Percentiles rank a stretch among this genome's conserved stretches.
Evolutionary conservation across 2,888 invertebrate genomes (phyloP).

Genomic region (Papilio demoleus): DNA sequence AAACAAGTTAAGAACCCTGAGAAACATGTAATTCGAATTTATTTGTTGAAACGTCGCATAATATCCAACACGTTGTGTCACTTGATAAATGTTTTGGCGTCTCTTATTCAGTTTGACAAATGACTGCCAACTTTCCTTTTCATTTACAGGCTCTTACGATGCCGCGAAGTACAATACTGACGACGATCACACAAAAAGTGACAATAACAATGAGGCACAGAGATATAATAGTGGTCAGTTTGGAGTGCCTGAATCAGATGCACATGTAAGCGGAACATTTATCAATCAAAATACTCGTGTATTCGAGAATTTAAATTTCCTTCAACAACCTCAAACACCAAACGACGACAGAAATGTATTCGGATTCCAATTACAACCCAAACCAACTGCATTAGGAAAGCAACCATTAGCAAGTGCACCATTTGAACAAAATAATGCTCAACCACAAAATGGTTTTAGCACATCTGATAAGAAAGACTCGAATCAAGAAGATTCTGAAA

Average conservation of each 20-base stretch:
- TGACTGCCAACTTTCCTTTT: constrained; percentile 76
- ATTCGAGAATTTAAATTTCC: constrained; percentile 50
- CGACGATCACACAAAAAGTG: constrained; percentile 66
- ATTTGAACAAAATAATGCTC: constrained; percentile 2
- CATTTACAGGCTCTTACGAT: constrained; percentile 79
- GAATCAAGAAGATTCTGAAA: constrained; percentile 4
- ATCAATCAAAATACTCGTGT: constrained; percentile 61
- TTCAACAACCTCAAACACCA: constrained; percentile 41
- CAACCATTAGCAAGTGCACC: constrained; percentile 7
- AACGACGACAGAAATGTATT: constrained; percentile 19
- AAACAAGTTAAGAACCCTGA: not conserved
- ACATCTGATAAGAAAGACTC: not conserved
- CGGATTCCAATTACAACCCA: not conserved
- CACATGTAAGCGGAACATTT: constrained; percentile 56
- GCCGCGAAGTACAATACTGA: constrained; percentile 73
- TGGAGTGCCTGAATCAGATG: constrained; percentile 57
- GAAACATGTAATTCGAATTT: not conserved
- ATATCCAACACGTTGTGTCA: constrained; percentile 51
- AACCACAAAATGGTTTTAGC: not conserved
- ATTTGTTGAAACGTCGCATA: not conserved
- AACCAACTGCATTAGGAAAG: constrained; percentile 4
- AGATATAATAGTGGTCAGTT: constrained; percentile 62
- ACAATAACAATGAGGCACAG: constrained; percentile 55
- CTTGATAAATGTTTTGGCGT: constrained; percentile 68
- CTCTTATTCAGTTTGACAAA: constrained; percentile 69